Base-by-base conservation (phyloP, 2,797 vertebrate genomes). In the Megalops cyprinoides region DNA sequence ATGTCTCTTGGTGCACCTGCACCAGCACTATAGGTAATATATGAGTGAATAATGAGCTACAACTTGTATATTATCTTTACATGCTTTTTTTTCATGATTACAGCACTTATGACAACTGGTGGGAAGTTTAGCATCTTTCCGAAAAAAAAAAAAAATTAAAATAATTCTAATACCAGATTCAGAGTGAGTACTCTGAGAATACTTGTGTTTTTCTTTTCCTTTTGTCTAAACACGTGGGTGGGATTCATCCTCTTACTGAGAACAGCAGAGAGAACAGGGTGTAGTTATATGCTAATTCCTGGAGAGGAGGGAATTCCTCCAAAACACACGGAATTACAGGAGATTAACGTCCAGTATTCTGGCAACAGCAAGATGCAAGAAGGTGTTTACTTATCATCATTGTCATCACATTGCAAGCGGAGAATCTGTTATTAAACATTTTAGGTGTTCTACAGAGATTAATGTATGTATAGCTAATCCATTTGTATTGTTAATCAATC, bases 151-250 rank as follows among this genome's bases (percentile, higher is more conserved):
- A n/a, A 56, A n/a, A 56, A 56, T 23, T 76, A 81, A 78, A 77
- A 81, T 82, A 69, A 83, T 73, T 80, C 78, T 84, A 82, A 83
- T 81, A 76, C 79, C 81, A 82, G 48, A 76, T 83, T 83, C 78
- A 82, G 82, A 83, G 58, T 1, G 34, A 31, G 58, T 15, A 28
- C 58, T 62, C 8, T 10, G 58, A 62, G 71, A 79, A 78, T 3
- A 31, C 83, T 82, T 78, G n/a, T 79, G 39, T 74, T 53, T 12
- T 48, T 74, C 58, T 34, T 42, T 81, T 81, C 76, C 65, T 53
- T 79, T 79, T 75, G 69, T 84, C 51, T 77, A 60, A 10, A 67
- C 56, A 74, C 83, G 83, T 87, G 82, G 86, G 83, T 79, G 81
- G 80, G 58, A 82, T 58, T 58, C 56, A 8, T 71, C 73, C 73